phyloP scores from a whole-genome alignment of 2,888 invertebrate genomes.

The Chrysolina oricalcia region DNA sequence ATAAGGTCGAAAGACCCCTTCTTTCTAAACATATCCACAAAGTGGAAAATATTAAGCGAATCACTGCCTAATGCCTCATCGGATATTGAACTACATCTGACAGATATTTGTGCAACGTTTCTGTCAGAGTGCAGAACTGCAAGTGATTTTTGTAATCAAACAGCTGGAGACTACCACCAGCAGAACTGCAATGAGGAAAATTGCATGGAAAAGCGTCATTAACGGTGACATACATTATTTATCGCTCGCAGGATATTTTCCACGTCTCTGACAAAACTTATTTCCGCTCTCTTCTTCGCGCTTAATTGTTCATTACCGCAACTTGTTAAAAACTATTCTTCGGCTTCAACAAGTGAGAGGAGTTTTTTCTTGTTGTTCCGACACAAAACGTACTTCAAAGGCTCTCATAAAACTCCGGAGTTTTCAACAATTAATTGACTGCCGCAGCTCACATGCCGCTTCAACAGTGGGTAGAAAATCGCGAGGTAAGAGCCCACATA shows the following conservation, averaged over 20 bases:
- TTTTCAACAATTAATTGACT: conserved; percentile 27
- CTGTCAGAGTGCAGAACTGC: too few relatives aligned
- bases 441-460: conserved; percentile 28
- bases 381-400: conserved; percentile 28
- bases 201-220: too few relatives aligned
- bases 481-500: conserved; percentile 27
- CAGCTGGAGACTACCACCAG: too few relatives aligned
- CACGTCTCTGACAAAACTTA: background rate
- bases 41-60: too few relatives aligned
- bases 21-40: too few relatives aligned
- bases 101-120: too few relatives aligned
- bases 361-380: conserved; percentile 26
- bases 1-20: too few relatives aligned
- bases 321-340: conserved; percentile 29
- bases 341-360: conserved; percentile 31
- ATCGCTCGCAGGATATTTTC: background rate
- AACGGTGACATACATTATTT: too few relatives aligned
- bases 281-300: background rate
- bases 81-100: too few relatives aligned
- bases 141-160: too few relatives aligned
- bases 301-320: conserved; percentile 31
- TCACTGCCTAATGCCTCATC: too few relatives aligned
- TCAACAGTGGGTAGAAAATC: background rate
- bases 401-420: conserved; percentile 25
- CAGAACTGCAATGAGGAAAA: too few relatives aligned